These are phyloP conservation scores for Protodeltote pygarga DNA, from an alignment of 2,888 invertebrate genomes.

Conservation along the genomic window DNA sequence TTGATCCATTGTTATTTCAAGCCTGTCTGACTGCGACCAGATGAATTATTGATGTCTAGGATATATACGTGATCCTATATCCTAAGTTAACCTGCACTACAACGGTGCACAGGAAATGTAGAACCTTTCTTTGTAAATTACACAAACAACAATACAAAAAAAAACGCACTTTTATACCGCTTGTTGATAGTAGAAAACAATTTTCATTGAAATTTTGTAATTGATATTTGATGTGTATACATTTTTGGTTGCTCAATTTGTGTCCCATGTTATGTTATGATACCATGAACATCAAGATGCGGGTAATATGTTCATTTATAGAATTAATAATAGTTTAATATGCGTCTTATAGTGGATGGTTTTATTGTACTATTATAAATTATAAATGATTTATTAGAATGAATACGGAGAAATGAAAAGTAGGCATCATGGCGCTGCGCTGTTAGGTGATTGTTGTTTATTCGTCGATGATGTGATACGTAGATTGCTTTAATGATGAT, in stretches of 20 bases:
- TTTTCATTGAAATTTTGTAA: not conserved
- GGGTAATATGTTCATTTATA: slow-evolving; percentile 67
- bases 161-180: not conserved
- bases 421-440: too few relatives aligned
- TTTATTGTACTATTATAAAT: slow-evolving; percentile 28
- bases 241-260: slow-evolving; percentile 18
- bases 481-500: too few relatives aligned
- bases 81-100: slow-evolving; percentile 58
- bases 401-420: too few relatives aligned
- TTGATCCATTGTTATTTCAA: slow-evolving; percentile 81
- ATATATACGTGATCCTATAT: slow-evolving; percentile 74
- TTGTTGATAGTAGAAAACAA: too few relatives aligned
- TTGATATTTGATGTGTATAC: not conserved
- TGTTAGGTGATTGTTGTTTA: too few relatives aligned
- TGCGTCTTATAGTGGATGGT: slow-evolving; percentile 55
- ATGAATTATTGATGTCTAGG: slow-evolving; percentile 81
- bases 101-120: slow-evolving; percentile 40
- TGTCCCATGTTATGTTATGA: slow-evolving; percentile 54
- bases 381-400: not conserved
- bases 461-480: too few relatives aligned
- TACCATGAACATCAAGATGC: slow-evolving; percentile 63
- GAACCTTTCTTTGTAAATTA: slow-evolving; percentile 8
- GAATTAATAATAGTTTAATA: slow-evolving; percentile 64
- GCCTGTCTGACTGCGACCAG: slow-evolving; percentile 66
- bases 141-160: not conserved